Conservation (phyloP, 2,888 invertebrate genomes). For the Amphipyra tragopoginis region DNA sequence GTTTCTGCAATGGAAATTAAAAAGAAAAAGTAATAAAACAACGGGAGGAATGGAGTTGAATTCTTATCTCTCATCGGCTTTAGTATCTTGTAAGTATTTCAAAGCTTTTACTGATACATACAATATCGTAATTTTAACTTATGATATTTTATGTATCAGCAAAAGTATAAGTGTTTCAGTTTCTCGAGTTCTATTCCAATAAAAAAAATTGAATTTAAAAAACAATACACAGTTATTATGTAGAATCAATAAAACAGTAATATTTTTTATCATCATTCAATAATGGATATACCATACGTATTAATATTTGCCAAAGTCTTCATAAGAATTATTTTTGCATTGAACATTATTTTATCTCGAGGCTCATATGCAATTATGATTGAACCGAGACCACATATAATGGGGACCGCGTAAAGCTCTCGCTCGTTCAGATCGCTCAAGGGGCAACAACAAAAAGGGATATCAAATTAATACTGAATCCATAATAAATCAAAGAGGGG, state of each 20-base stretch:
- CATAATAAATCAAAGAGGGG: constrained; percentile 89
- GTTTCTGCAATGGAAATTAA: constrained; percentile 25
- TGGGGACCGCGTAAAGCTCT: constrained; percentile 81
- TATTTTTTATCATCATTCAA: constrained; percentile 33
- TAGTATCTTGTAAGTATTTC: constrained; percentile 5
- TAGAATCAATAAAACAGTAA: constrained; percentile 9
- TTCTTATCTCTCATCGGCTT: constrained; percentile 1
- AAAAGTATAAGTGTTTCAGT: background rate
- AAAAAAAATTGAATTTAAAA: background rate
- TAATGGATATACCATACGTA: constrained; percentile 20
- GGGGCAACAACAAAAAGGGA: constrained; percentile 88
- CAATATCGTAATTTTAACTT: background rate
- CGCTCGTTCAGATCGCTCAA: constrained; percentile 86
- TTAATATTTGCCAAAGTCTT: constrained; percentile 61
- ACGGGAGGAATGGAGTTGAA: constrained; percentile 1
- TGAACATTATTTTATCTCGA: constrained; percentile 81
- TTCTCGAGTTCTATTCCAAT: constrained; percentile 1
- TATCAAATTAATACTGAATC: constrained; percentile 90
- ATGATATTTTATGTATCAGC: too few relatives aligned
- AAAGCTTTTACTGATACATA: background rate
- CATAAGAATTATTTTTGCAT: constrained; percentile 74
- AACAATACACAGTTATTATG: constrained; percentile 26
- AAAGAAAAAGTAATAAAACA: constrained; percentile 22
- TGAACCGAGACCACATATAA: constrained; percentile 86
- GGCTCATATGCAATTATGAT: constrained; percentile 88